Percentiles rank a stretch among this genome's conserved stretches.
These are phyloP conservation scores for Melipona beecheii DNA, from an alignment of 2,888 invertebrate species.

Conservation along the genomic window DNA sequence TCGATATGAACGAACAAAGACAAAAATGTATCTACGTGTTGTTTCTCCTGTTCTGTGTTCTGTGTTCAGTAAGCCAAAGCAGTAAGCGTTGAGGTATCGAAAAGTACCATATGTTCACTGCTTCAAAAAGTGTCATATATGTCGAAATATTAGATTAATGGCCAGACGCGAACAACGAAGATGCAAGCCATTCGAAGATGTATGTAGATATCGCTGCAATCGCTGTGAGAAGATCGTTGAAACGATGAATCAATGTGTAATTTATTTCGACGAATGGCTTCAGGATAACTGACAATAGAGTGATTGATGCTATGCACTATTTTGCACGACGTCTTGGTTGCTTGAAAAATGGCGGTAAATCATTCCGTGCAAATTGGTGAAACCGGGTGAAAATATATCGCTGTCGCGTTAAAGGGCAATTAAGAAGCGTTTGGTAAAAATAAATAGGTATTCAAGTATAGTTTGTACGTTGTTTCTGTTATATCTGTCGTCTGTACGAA, in stretches of 20 bases:
- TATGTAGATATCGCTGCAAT: too few relatives aligned
- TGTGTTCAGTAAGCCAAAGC: too few relatives aligned
- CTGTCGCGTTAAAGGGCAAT: neutral
- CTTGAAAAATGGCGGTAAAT: neutral
- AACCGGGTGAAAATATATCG: neutral
- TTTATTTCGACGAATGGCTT: neutral
- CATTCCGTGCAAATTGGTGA: neutral
- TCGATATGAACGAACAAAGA: too few relatives aligned
- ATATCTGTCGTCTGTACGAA: neutral
- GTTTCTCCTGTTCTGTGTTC: too few relatives aligned
- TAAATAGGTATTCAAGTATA: neutral
- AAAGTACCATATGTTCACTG: neutral
- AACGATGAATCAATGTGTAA: neutral
- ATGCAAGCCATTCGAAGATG: neutral
- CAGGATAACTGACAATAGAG: neutral
- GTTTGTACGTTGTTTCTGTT: neutral
- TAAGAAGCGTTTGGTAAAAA: neutral
- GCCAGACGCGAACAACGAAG: neutral
- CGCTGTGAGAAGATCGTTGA: neutral
- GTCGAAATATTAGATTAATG: neutral
- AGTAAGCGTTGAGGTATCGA: neutral
- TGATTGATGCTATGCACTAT: neutral
- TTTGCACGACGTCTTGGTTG: neutral
- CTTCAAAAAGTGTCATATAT: neutral
- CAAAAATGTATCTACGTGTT: too few relatives aligned